Evolutionary conservation across 1,140 invertebrate species (phyloP), one percentile per base, ranked within the genome.

Genomic region (Oncopodura yosiiana): DNA sequence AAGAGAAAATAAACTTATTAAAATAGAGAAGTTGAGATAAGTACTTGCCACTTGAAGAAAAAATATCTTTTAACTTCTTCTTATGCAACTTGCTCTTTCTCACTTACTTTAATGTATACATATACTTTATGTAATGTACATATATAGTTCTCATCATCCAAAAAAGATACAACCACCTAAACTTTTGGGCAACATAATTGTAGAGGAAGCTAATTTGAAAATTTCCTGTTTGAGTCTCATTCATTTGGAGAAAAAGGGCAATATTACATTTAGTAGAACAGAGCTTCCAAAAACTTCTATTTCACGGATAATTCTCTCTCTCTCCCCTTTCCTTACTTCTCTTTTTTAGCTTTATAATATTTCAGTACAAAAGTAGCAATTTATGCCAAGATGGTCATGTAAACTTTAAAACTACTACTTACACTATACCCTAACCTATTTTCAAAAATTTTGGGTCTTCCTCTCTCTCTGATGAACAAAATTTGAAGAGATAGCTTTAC

Each of bases 151-250:
- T n/a, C n/a, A n/a, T n/a, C n/a, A n/a, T n/a, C n/a, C n/a, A n/a
- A n/a, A n/a, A n/a, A n/a, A n/a, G n/a, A n/a, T n/a, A n/a, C n/a
- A n/a, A n/a, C n/a, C n/a, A n/a, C n/a, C n/a, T n/a, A n/a, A n/a
- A n/a, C n/a, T 38, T 29, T 36, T 36, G n/a, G 43, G 24, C 12
- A 23, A 19, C 27, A 45, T 53, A 58, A 59, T 59, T 59, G 45
- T 43, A 46, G 57, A 59, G 57, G 57, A 54, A 59, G 52, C 51
- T 59, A 59, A 59, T 59, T 59, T 59, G 52, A 59, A 59, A 59
- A 59, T 59, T 59, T 59, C 57, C 57, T 59, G 51, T 59, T 59
- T 54, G 18, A 36, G 34, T 43, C 30, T 32, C 38, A 52, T 58
- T 53, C 46, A 49, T 58, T 49, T 49, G 45, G n/a, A n/a, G n/a